Conservation (phyloP, 1,140 invertebrate species). For the Akabosia matsudoensis region DNA sequence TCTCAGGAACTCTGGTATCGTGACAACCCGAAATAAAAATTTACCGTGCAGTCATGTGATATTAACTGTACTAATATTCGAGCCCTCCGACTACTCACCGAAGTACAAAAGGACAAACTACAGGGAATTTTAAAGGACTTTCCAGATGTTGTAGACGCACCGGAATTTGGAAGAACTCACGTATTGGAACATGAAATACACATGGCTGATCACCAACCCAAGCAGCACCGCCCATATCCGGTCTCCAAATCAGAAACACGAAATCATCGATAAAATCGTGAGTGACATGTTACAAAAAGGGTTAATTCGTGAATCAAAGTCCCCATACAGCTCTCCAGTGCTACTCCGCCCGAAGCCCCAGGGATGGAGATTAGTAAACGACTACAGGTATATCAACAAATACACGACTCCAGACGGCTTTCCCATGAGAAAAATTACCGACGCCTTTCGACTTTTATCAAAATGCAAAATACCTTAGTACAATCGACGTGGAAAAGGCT, state of each 20-base stretch:
- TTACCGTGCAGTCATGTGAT: too few species aligned
- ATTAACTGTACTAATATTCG: not conserved
- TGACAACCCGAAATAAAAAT: not conserved
- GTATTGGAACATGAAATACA: not conserved
- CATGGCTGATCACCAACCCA: not conserved
- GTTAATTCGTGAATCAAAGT: constrained; percentile 17
- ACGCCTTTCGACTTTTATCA: constrained; percentile 10
- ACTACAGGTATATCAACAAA: constrained; percentile 29
- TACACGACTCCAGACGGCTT: constrained; percentile 21
- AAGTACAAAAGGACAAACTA: not conserved
- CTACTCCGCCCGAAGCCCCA: constrained; percentile 18
- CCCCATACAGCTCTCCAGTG: constrained; percentile 24
- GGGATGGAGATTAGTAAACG: constrained; percentile 25
- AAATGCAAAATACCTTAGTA: constrained; percentile 37
- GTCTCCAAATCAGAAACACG: not conserved
- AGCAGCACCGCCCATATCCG: not conserved
- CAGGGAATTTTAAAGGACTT: not conserved
- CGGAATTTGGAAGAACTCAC: not conserved
- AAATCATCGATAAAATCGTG: not conserved
- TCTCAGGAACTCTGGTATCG: not conserved
- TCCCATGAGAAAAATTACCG: constrained; percentile 25
- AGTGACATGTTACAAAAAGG: constrained; percentile 25
- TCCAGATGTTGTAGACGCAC: not conserved
- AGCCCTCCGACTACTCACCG: not conserved
- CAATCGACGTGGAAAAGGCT: constrained; percentile 50